Evolutionary conservation across 2,113 vertebrate genomes (phyloP), one percentile per base, ranked within the genome.

Genomic region (Trichechus manatus): DNA sequence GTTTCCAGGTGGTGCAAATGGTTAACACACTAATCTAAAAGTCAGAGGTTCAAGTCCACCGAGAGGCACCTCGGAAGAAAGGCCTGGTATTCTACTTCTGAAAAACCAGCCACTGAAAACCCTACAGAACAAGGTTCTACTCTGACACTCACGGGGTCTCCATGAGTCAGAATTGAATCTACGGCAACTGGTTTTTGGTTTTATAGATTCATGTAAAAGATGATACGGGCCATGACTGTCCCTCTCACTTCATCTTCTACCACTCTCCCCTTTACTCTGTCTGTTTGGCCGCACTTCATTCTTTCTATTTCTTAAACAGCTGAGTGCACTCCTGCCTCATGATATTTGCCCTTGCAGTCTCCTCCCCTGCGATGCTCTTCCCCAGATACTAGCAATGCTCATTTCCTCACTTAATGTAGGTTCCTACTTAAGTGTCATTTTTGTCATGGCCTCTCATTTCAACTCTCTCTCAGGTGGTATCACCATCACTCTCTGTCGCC

Each of bases 181-280:
- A 63, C 15, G 22, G 61, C 61, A 63, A 8, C 61, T 63, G 19
- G 61, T 20, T 63, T 63, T 63, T 63, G 19, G 61, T 63, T 56
- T 86, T 85, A 59, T 27, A 19, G 29, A 39, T 36, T 74, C 47
- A 19, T 27, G 19, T 72, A 36, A 80, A 77, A 22, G 42, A 31
- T 33, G 9, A 47, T 10, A 3, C 0, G 4, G 7, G 25, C 10
- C 1, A 56, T 9, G 11, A 10, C n/a, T 44, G 6, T 74, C 25
- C 50, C 44, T 39, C 29, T 82, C 10, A 3, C 11, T 25, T n/a
- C 50, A 3, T 77, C n/a, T 79, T 77, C 31, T 66, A 1, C 14
- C 8, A 0, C 27, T 47, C 14, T 53, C 39, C 13, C 56, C 68
- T 64, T 27, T 14, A 4, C 86, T 39, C 50, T 20, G 31, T 4